phyloP scores from a whole-genome alignment of 2,797 vertebrate species.

The Enteromius paludinosus region DNA sequence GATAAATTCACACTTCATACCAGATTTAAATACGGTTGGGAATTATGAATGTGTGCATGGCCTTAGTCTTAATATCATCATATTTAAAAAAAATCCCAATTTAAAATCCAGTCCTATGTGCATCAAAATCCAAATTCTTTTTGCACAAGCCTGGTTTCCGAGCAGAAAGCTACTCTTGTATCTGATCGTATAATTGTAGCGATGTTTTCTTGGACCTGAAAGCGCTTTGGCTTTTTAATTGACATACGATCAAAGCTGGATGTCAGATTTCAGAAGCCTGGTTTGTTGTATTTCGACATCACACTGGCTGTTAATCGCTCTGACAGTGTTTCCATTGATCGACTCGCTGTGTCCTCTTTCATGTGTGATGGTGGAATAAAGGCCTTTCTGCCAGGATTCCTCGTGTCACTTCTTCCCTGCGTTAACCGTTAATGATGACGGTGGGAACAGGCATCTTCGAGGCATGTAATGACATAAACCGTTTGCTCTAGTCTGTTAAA shows the following conservation, averaged over 20 bases:
- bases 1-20: background rate
- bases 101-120: background rate
- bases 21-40: background rate
- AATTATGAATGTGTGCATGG: background rate
- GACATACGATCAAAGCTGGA: background rate
- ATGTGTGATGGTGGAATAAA: conserved; percentile 27
- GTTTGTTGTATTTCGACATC: background rate
- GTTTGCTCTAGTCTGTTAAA: conserved; percentile 1
- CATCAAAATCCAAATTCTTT: no score
- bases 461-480: background rate
- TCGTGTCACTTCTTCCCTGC: conserved; percentile 8
- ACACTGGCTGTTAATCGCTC: background rate
- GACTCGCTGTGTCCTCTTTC: background rate
- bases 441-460: background rate
- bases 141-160: background rate
- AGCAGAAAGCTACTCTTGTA: background rate
- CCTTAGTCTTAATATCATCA: background rate
- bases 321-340: conserved; percentile 33
- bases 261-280: background rate
- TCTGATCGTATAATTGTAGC: background rate
- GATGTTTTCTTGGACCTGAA: background rate
- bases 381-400: conserved; percentile 19
- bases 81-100: background rate
- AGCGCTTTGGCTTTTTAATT: background rate
- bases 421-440: background rate